Evolutionary conservation across 2,797 vertebrate genomes (phyloP).

Genomic region (Ataeniobius toweri): DNA sequence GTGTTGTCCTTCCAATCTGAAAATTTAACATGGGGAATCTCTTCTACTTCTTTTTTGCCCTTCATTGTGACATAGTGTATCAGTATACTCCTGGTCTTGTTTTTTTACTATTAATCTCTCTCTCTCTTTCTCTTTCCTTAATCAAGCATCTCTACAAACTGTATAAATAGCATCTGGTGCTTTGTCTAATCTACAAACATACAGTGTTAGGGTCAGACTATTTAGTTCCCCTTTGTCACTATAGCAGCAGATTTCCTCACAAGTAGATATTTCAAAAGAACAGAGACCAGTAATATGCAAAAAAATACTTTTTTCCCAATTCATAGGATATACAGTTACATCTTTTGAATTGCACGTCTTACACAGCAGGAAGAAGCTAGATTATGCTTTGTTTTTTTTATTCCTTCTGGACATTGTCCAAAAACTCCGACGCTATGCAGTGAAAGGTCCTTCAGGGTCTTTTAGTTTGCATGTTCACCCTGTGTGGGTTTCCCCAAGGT

Average conservation of each 20-base stretch:
- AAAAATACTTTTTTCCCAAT: too few relatives aligned
- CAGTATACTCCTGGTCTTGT: slow-evolving; percentile 30
- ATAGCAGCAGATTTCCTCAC: too few relatives aligned
- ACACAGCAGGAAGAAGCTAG: not conserved
- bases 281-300: too few relatives aligned
- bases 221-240: not conserved
- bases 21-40: slow-evolving; percentile 42
- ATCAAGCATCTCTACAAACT: slow-evolving; percentile 22
- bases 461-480: not conserved
- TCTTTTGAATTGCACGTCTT: not conserved
- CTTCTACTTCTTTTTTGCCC: slow-evolving; percentile 42
- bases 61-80: slow-evolving; percentile 51
- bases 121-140: slow-evolving; percentile 6
- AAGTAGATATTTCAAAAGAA: too few relatives aligned
- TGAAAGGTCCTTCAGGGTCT: not conserved
- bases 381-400: not conserved
- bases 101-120: slow-evolving; percentile 11
- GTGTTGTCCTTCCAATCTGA: slow-evolving; percentile 16
- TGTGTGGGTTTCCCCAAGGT: not conserved
- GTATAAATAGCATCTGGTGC: slow-evolving; percentile 53
- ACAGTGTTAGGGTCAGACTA: not conserved
- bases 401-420: not conserved
- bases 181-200: not conserved
- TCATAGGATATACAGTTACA: too few relatives aligned
- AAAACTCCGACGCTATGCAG: not conserved